Evolutionary conservation across 2,888 invertebrate genomes (phyloP), one percentile per base, ranked within the genome.

Genomic region (Epinotia demarniana): DNA sequence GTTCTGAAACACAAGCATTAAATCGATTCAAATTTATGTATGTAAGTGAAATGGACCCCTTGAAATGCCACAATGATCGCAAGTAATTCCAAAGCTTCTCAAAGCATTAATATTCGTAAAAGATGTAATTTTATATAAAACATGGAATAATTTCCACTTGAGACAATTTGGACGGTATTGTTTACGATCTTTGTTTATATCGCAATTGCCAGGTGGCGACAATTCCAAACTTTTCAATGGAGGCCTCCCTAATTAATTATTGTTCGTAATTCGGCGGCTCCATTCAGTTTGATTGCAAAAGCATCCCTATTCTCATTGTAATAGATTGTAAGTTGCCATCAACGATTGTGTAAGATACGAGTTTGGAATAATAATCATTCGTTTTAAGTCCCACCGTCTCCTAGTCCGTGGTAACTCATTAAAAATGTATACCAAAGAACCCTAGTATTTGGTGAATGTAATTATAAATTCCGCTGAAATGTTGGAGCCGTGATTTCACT

Each of bases 171-270:
- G 81, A 76, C 72, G 80, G 82, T 80, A 82, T 85, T 86, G 84
- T 87, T 79, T 82, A 77, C 71, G 79, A 77, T 77, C 81, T 80
- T 80, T 81, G 87, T 87, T 84, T 84, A 83, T 82, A 82, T 83
- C 84, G 75, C 78, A 81, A 84, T 82, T 83, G 82, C 84, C 88
- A 89, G 88, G 86, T 90, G 89, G 84, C 81, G 85, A 87, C 87
- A 84, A 82, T 85, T 84, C 77, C 79, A 82, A 90, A 90, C 82
- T 89, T 90, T 87, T 84, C 84, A 85, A 87, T 84, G 82, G 81
- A 80, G 80, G 81, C 82, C 81, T 79, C 81, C 83, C 83, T 89
- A 88, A 89, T 90, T 89, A 89, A 89, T 89, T 89, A 84, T 86
- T 86, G 83, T 78, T 84, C 85, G 80, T 86, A 84, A 86, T 85